A percentile compares a stretch with the other conserved stretches of the same genome.
phyloP scores from a whole-genome alignment of 2,797 vertebrate species.

The Poecilia wingei region DNA sequence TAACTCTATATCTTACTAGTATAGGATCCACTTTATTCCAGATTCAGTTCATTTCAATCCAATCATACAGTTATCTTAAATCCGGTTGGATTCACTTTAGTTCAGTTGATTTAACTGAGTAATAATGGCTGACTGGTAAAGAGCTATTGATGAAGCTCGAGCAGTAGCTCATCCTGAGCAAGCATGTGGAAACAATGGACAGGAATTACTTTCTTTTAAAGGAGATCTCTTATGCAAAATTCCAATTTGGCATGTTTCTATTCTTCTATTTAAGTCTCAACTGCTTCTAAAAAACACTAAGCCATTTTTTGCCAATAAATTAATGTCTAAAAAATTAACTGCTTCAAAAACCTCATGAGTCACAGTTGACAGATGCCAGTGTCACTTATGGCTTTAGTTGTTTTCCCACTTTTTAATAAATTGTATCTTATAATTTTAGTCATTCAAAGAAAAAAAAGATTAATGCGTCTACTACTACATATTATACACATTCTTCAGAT shows the following conservation, averaged over 20 bases:
- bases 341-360: too few relatives aligned
- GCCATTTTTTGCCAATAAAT: too few relatives aligned
- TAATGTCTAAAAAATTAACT: too few relatives aligned
- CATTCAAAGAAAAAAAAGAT: neutral
- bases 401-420: neutral
- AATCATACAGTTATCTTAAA: neutral
- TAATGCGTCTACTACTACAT: neutral
- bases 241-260: too few relatives aligned
- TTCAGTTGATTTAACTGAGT: neutral
- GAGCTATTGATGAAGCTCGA: neutral
- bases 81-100: neutral
- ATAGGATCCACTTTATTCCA: neutral
- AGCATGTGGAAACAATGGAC: neutral
- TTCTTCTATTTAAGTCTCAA: too few relatives aligned
- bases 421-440: neutral
- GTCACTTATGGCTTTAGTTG: neutral
- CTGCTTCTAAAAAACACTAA: too few relatives aligned
- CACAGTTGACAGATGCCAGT: too few relatives aligned
- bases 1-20: neutral
- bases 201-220: neutral
- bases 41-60: neutral
- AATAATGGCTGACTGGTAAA: neutral
- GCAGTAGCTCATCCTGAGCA: neutral
- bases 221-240: too few relatives aligned
- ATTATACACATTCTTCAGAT: neutral